Conservation (phyloP, 1,140 invertebrate species). For the Ips nitidus region DNA sequence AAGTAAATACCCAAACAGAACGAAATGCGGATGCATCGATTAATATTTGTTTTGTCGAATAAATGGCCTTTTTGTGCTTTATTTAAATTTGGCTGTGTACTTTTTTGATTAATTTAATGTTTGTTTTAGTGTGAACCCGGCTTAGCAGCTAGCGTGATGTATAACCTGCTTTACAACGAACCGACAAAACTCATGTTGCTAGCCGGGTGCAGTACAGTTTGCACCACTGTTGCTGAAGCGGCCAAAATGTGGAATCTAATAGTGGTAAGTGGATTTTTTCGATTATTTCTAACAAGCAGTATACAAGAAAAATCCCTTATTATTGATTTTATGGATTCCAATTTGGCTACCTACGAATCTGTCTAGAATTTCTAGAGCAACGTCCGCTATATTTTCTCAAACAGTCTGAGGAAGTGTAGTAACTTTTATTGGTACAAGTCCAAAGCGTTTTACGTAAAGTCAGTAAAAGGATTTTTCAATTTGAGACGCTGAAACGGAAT, state of each 20-base stretch:
- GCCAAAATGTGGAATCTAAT: constrained; percentile 99
- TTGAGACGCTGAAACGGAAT: too few species aligned
- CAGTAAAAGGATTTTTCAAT: too few species aligned
- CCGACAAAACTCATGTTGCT: constrained; percentile 95
- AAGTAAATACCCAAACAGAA: too few species aligned
- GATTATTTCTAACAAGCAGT: too few species aligned
- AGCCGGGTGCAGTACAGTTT: constrained; percentile 98
- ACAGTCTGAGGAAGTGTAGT: too few species aligned
- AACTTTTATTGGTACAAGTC: too few species aligned
- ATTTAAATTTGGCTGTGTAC: too few species aligned
- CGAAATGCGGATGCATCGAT: too few species aligned
- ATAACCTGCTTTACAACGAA: constrained; percentile 95
- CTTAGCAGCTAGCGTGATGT: constrained; percentile 95
- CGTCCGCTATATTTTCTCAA: too few species aligned
- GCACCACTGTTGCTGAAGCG: constrained; percentile 97
- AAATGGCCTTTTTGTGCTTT: too few species aligned
- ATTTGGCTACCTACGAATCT: not conserved
- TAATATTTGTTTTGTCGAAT: too few species aligned
- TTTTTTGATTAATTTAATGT: not conserved
- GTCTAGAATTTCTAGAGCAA: not conserved
- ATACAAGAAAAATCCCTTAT: not conserved
- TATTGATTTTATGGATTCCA: not conserved
- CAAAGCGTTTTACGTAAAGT: too few species aligned
- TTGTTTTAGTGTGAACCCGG: constrained; percentile 93
- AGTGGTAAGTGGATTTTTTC: constrained; percentile 73